These are phyloP conservation scores for Manis pentadactyla DNA, from an alignment of 2,797 vertebrate species.

Conservation along the genomic window DNA sequence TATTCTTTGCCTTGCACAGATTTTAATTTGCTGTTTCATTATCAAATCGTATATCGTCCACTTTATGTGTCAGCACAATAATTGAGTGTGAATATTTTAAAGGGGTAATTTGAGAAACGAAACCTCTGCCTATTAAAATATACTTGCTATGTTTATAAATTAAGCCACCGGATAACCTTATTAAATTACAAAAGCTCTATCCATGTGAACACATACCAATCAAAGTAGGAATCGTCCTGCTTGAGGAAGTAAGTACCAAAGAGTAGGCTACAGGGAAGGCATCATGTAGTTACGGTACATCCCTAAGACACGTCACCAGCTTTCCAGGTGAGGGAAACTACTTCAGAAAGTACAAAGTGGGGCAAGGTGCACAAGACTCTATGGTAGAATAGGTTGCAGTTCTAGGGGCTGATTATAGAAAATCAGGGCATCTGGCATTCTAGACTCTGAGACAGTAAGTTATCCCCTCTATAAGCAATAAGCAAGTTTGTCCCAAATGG, in stretches of 20 bases:
- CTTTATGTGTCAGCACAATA: slow-evolving; percentile 79
- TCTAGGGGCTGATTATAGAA: neutral
- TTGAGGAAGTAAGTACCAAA: neutral
- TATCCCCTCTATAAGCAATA: neutral
- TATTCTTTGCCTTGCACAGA: slow-evolving; percentile 76
- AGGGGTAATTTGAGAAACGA: slow-evolving; percentile 61
- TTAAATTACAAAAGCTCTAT: slow-evolving; percentile 1
- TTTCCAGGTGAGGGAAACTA: neutral
- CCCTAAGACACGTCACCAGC: neutral
- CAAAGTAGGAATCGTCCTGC: neutral
- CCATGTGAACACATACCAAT: neutral
- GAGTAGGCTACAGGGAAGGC: neutral
- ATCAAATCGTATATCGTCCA: slow-evolving; percentile 82
- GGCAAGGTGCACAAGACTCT: neutral
- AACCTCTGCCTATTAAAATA: slow-evolving; percentile 39
- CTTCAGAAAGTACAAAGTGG: neutral
- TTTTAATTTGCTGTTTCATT: slow-evolving; percentile 91
- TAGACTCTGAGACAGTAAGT: neutral
- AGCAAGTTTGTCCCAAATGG: no score
- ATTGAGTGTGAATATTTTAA: slow-evolving; percentile 73
- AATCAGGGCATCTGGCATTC: neutral
- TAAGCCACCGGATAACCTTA: slow-evolving; percentile 18
- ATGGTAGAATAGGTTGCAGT: neutral
- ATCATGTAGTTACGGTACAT: neutral
- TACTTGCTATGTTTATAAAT: neutral